Evolutionary conservation across 2,888 invertebrate species (phyloP), one percentile per base, ranked within the genome.

Genomic region (Xestia rhomboidea): DNA sequence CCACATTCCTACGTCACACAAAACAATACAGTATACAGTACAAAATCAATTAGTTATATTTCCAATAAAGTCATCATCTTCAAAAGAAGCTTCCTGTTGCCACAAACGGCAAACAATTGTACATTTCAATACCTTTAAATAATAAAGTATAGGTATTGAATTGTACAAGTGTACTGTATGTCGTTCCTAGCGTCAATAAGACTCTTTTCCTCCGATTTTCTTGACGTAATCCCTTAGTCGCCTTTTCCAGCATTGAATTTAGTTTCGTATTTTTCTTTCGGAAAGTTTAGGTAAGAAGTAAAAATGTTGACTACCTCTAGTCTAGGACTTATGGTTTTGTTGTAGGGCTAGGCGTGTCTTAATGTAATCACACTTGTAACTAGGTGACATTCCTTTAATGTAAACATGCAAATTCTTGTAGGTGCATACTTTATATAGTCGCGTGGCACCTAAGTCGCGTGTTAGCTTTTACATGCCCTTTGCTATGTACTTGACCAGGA

Each of bases 321-420:
- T 10, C 15, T n/a, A 62, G 60, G 27, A 70, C 34, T 46, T 73
- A 74, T 54, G 24, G 27, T 27, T 21, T 57, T 38, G 34, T 24
- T 41, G 63, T 62, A 74, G 24, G 51, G 76, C 71, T 70, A 76
- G 80, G 80, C 71, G 77, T 83, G 83, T 41, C 54, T 41, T 38
- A 64, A 77, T 79, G 74, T 84, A 78, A 84, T 87, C 71, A 77
- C 76, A 87, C 69, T 77, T 63, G 68, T 76, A 68, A 77, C 49
- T 62, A 57, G 60, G 68, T 62, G 74, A 73, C 60, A 72, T 72
- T 60, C 18, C 41, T 63, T 46, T 72, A 34, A 38, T 57, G 83
- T n/a, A 15, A 69, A 63, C 86, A 86, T 51, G 79, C 34, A 66
- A 63, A 49, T 68, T 46, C 41, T 57, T 57, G 34, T 38, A 41